phyloP scores from a whole-genome alignment of 1,140 invertebrate genomes.

The Drosophila setifemur region DNA sequence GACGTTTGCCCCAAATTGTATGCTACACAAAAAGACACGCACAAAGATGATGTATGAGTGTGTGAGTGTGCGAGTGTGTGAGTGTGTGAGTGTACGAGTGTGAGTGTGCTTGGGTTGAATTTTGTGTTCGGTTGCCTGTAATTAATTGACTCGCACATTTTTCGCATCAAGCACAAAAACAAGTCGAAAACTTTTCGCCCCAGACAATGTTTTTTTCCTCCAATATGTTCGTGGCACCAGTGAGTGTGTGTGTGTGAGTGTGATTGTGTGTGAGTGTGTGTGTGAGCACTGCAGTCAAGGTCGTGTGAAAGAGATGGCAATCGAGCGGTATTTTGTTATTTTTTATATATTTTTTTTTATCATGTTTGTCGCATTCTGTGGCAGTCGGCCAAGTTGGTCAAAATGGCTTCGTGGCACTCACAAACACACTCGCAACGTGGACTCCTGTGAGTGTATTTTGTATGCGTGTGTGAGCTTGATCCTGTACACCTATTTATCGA shows the following conservation, averaged over 20 bases:
- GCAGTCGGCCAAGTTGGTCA: slow-evolving; percentile 53
- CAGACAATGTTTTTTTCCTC: slow-evolving; percentile 4
- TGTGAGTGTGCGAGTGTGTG: not conserved
- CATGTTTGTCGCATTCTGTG: slow-evolving; percentile 33
- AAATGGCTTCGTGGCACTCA: slow-evolving; percentile 2
- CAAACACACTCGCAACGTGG: not conserved
- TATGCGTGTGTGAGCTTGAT: not conserved
- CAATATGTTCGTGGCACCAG: not conserved
- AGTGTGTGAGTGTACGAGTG: not conserved
- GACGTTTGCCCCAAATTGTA: slow-evolving; percentile 42
- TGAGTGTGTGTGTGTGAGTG: not conserved
- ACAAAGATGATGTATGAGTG: slow-evolving; percentile 27
- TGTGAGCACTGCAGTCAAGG: slow-evolving; percentile 55
- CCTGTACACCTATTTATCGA: not conserved
- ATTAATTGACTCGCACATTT: slow-evolving; percentile 75
- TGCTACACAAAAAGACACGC: slow-evolving; percentile 45
- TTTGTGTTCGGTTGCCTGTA: slow-evolving; percentile 50
- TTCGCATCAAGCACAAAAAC: slow-evolving; percentile 59
- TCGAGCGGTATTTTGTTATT: not conserved
- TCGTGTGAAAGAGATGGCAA: slow-evolving; percentile 25
- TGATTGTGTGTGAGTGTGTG: too few species aligned
- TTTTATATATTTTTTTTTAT: not conserved
- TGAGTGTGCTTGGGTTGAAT: not conserved
- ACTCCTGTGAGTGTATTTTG: not conserved
- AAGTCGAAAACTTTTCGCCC: slow-evolving; percentile 43